phyloP scores from a whole-genome alignment of 2,888 invertebrate genomes.

The Agrochola litura region DNA sequence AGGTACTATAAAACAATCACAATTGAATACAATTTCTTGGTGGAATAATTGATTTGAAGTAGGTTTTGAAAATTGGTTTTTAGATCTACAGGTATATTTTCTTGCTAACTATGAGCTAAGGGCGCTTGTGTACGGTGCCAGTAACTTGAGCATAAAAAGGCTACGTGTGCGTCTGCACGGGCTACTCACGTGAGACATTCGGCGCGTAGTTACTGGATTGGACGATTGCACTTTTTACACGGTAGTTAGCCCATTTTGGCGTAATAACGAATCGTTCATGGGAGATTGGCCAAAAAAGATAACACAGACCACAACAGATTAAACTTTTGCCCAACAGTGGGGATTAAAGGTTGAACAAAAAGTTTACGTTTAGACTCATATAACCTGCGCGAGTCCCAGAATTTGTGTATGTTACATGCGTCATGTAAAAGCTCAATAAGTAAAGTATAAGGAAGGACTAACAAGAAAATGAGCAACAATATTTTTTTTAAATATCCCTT shows the following conservation, averaged over 20 bases:
- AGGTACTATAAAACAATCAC: too few relatives aligned
- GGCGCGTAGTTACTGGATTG: background rate
- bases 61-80: background rate
- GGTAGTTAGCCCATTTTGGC: too few relatives aligned
- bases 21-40: constrained; percentile 23
- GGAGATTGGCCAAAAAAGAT: background rate
- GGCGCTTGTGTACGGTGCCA: background rate
- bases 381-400: background rate
- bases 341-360: background rate
- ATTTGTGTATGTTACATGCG: background rate
- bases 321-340: background rate
- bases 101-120: background rate
- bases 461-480: background rate
- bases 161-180: background rate
- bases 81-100: background rate
- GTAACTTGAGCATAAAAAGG: background rate
- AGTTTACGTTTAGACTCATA: background rate
- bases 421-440: background rate
- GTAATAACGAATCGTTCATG: background rate
- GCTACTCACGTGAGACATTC: background rate
- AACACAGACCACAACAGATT: background rate
- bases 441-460: background rate
- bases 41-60: background rate
- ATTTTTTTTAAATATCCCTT: background rate
- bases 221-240: background rate